Evolutionary conservation across 2,888 invertebrate genomes (phyloP), one percentile per base, ranked within the genome.

Genomic region (Tridacna crocea): DNA sequence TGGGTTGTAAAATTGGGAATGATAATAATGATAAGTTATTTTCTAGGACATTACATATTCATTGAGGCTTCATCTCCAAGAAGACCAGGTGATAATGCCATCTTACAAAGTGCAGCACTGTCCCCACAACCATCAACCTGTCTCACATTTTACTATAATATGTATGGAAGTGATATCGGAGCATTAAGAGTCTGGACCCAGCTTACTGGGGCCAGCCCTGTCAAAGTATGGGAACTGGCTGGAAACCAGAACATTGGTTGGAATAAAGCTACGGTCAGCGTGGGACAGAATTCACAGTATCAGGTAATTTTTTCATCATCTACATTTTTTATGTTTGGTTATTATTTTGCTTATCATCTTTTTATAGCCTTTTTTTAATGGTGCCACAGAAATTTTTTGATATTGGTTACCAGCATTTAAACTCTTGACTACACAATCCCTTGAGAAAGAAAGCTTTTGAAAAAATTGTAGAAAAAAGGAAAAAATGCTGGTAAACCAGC

Each of bases 61-160:
- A 96, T 97, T 84, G 98, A 98, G 92, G 96, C 97, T 26, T 96
- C 97, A 0, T 95, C 96, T 0, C 94, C 95, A 0, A 95, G 96
- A 17, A 88, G 95, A 11, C 95, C 95, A 75, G 96, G 97, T 88
- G 89, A 92, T 58, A 85, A 87, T 60, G 92, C 93, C 19, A 83
- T 90, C 17, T 76, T 93, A 6, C 88, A 89, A 73, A 93, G 93
- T 83, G 84, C 88, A 19, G 84, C 79, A 61, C 85, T 90, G 78
- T 82, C 82, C 2, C 79, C 86, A 3, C 80, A 82, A 1, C 66
- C 85, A 11, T 36, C 48, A 19, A 22, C 12, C 26, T 92, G 92
- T 83, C 65, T 93, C 46, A 82, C 85, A 48, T 93, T 93, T 84
- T 93, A 89, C 83, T 93, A 92, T 80, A 91, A 90, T 89, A 92